Conservation (phyloP, 2,888 invertebrate species). For the Eristalis arbustorum region DNA sequence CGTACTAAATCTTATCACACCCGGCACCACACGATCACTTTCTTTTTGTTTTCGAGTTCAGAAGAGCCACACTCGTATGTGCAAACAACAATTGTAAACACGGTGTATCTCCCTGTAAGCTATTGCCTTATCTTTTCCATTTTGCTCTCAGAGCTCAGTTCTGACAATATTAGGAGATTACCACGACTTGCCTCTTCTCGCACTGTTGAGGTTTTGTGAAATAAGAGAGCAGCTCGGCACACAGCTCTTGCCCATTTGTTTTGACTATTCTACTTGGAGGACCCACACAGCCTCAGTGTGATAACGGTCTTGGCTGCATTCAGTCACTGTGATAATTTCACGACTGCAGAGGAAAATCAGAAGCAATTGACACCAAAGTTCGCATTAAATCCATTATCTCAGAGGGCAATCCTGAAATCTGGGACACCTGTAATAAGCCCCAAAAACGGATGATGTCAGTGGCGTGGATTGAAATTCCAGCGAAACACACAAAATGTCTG, state of each 20-base stretch:
- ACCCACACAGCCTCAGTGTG: constrained; percentile 58
- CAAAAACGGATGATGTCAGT: not conserved
- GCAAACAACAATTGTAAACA: constrained; percentile 52
- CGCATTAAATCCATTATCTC: not conserved
- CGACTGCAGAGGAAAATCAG: not conserved
- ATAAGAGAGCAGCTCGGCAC: constrained; percentile 2
- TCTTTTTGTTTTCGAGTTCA: not conserved
- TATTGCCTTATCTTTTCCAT: constrained; percentile 22
- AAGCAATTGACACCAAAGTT: not conserved
- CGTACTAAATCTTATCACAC: not conserved
- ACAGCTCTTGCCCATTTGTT: constrained; percentile 16
- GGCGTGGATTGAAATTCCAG: not conserved
- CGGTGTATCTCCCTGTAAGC: constrained; percentile 25
- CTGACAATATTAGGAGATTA: constrained; percentile 3
- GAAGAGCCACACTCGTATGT: constrained; percentile 18
- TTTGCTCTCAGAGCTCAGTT: not conserved
- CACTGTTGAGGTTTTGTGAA: not conserved
- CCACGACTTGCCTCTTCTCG: constrained; percentile 13
- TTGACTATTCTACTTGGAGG: constrained; percentile 8
- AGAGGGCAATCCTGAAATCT: not conserved
- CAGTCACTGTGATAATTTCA: constrained; percentile 1
- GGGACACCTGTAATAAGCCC: not conserved
- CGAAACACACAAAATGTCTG: constrained; percentile 42
- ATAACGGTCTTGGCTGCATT: constrained; percentile 54
- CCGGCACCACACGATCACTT: constrained; percentile 34